Evolutionary conservation across 1,140 invertebrate genomes (phyloP), one percentile per base, ranked within the genome.

Genomic region (Drosophila kikkawai): DNA sequence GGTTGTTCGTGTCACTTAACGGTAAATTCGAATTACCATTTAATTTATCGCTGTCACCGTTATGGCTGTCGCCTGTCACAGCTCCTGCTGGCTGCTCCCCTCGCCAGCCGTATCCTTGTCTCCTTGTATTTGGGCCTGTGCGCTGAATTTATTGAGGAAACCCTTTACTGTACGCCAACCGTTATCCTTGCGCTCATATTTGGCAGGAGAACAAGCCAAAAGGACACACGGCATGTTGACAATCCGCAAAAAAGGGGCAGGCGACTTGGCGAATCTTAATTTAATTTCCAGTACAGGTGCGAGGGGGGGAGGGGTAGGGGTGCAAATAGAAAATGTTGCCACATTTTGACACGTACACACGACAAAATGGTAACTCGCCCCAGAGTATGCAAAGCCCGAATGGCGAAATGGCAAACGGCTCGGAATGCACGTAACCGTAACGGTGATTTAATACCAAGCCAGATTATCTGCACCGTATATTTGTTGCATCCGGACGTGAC

Each of bases 21-120:
- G 85, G 85, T 90, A 90, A 90, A 90, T 90, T 90, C 86, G 90
- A 90, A 90, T 90, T 90, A 90, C 82, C 85, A 85, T 90, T 90
- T 90, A 90, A 90, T 90, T 90, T 90, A 90, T 90, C 81, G 85
- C 85, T 90, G 86, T 90, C 85, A 90, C 81, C 85, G 86, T 90
- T 90, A 90, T 90, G 86, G 86, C 85, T 90, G 85, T 90, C 85
- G 86, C 85, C 85, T 90, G 85, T 90, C 85, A 82, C 53, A 56
- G 53, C 36, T 56, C 53, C 34, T 22, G 12, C 17, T 19, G 34
- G 17, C 29, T 9, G 13, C 48, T 65, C 61, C 66, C 58, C 44
- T 59, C 19, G 48, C 13, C 17, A 17, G 11, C 17, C 12, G n/a
- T 19, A 32, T 41, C 36, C 66, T 69, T 65, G 57, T 61, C 61